phyloP scores from a whole-genome alignment of 2,888 invertebrate species.

The Gasteruption jaculator region DNA sequence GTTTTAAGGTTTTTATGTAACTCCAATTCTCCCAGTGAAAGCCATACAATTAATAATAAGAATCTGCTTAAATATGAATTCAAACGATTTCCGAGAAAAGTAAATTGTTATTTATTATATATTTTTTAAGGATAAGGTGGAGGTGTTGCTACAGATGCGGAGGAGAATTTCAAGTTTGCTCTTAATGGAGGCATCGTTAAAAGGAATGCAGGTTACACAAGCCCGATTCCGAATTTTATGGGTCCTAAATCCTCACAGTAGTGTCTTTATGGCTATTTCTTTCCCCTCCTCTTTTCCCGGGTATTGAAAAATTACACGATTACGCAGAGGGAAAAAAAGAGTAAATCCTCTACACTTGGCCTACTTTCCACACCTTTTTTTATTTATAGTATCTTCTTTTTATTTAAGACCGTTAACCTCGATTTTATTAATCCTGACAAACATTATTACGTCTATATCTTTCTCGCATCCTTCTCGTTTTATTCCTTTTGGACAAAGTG shows the following conservation, averaged over 20 bases:
- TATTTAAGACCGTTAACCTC: neutral
- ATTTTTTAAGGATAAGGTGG: too few species aligned
- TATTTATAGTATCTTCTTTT: neutral
- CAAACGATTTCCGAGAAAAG: too few species aligned
- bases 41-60: too few species aligned
- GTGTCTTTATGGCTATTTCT: conserved; percentile 1
- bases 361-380: neutral
- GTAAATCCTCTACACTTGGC: neutral
- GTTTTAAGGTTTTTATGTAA: too few species aligned
- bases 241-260: conserved; percentile 31
- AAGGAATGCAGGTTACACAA: conserved; percentile 31
- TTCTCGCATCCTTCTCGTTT: too few species aligned
- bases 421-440: too few species aligned
- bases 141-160: conserved; percentile 14
- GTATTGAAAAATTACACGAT: conserved; percentile 17
- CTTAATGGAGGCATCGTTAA: conserved; percentile 22
- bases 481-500: too few species aligned
- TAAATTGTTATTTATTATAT: too few species aligned
- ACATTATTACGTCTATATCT: conserved; percentile 7
- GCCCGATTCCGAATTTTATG: conserved; percentile 30
- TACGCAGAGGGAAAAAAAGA: too few species aligned
- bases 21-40: too few species aligned
- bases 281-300: neutral
- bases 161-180: conserved; percentile 11
- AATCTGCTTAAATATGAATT: too few species aligned